Evolutionary conservation across 2,797 vertebrate species (phyloP), one percentile per base, ranked within the genome.

Genomic region (Merluccius polli): DNA sequence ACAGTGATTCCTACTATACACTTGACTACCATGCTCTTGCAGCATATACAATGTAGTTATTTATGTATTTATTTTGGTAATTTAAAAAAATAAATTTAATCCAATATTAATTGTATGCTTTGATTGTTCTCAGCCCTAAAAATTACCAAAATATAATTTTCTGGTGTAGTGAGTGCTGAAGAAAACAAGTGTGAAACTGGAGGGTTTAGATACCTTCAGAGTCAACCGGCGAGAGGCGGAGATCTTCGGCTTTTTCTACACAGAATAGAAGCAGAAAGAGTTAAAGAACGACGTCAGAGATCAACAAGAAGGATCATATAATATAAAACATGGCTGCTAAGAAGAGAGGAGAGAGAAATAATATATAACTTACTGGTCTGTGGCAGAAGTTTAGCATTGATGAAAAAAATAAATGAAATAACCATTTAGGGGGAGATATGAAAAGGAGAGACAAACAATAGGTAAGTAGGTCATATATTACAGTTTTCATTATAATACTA

Each of bases 161-260:
- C 18, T 30, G 13, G 32, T 63, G n/a, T 24, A 38, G 36, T 72
- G 33, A n/a, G n/a, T n/a, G 15, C 29, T 77, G 15, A 44, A 52
- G n/a, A 52, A 35, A 72, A 30, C 4, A 38, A 38, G 10, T 38
- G 36, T 6, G n/a, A 27, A 12, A 65, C 24, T 13, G 8, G 9
- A n/a, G 74, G 44, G 76, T 31, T 12, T 18, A 10, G 65, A 33
- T 85, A 93, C 92, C 91, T 93, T 94, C 4, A 93, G 89, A 74
- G 88, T 83, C 69, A 93, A 84, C 81, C 91, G 90, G 75, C 87
- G 87, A 41, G 93, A 93, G 65, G 92, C 92, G 76, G 90, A 70
- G 59, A 91, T 91, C 86, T 92, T 93, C 5, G 89, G 82, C 78
- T 92, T 93, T 79, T 27, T 90, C 89, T 93, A 29, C 59, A 83